Percentiles rank a stretch among this genome's conserved stretches.
Conservation (phyloP, 2,888 invertebrate species). For the Buathra laborator region DNA sequence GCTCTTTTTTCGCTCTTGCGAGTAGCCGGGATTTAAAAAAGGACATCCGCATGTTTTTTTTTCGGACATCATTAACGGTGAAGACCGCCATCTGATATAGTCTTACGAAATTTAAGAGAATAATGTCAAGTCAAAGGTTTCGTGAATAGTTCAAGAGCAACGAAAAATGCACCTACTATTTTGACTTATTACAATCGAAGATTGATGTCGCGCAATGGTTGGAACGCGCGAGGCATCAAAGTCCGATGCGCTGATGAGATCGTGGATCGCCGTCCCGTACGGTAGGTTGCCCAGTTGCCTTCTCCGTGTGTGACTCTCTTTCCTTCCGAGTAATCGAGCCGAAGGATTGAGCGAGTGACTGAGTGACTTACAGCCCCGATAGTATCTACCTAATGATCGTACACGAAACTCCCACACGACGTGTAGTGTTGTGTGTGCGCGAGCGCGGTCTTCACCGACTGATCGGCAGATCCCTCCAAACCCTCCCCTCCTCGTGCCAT, state of each 20-base stretch:
- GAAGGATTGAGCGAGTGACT: constrained; percentile 79
- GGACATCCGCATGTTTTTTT: no score
- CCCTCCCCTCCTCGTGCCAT: constrained; percentile 57
- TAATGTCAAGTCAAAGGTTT: no score
- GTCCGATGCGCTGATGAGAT: constrained; percentile 64
- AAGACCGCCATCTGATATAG: not conserved
- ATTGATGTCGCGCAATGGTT: not conserved
- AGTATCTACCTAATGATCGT: constrained; percentile 84
- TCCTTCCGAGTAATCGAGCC: constrained; percentile 76
- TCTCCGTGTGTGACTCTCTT: constrained; percentile 42
- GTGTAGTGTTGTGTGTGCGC: constrained; percentile 46
- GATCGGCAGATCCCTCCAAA: constrained; percentile 64
- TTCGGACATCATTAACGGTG: no score
- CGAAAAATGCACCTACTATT: not conserved
- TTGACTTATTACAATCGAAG: not conserved
- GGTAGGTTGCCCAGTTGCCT: constrained; percentile 33
- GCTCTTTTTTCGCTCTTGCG: no score
- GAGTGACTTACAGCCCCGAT: constrained; percentile 83
- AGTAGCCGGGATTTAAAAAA: no score
- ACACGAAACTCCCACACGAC: constrained; percentile 82
- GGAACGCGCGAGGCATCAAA: constrained; percentile 47
- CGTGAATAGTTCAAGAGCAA: not conserved
- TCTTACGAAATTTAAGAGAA: not conserved
- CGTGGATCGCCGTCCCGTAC: constrained; percentile 49
- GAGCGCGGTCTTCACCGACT: constrained; percentile 50